Base-by-base conservation (phyloP, 2,888 invertebrate species). In the Lithophane socia region DNA sequence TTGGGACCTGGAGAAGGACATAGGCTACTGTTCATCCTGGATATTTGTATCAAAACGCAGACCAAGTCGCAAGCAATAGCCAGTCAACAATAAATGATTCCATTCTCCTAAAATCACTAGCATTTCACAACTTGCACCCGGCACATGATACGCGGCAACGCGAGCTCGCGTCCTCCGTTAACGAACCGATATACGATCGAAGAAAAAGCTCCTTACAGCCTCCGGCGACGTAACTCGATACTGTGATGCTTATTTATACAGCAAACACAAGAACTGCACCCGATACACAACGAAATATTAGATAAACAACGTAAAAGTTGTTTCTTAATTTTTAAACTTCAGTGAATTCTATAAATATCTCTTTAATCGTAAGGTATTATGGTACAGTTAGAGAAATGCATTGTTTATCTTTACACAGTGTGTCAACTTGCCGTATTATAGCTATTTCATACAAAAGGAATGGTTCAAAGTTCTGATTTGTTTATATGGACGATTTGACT, bases 161-260 rank as follows among this genome's bases (percentile, higher is more conserved):
- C 82, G 78, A 80, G 83, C 83, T 81, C 76, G 72, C 81, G 72
- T 84, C 76, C 85, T 80, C 75, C 84, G 85, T 81, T 91, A 91
- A 91, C 91, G 90, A 91, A 91, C 90, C 89, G 90, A 87, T 88
- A 86, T 86, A 86, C 82, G 84, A 87, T 85, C 82, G 79, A 85
- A 82, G 86, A 86, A 89, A 88, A 88, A 80, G 78, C 87, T 87
- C 71, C 85, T 81, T 79, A 80, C 78, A 68, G 84, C 80, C 85
- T 69, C 69, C 75, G 69, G 85, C 84, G 73, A 83, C 72, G 85
- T 85, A 86, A 78, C 79, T 84, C 71, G 84, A 86, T 86, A 83
- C 78, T 80, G 77, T 72, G 79, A 88, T 81, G 73, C 78, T 80
- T 85, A 85, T 75, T 85, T 85, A 81, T 77, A 85, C 85, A 47